Percentiles rank a stretch among this genome's conserved stretches.
These are phyloP conservation scores for Aurelia sp. DNA, from an alignment of 30 jellyfish, hydroid and myxozoan species.

Conservation along the genomic window DNA sequence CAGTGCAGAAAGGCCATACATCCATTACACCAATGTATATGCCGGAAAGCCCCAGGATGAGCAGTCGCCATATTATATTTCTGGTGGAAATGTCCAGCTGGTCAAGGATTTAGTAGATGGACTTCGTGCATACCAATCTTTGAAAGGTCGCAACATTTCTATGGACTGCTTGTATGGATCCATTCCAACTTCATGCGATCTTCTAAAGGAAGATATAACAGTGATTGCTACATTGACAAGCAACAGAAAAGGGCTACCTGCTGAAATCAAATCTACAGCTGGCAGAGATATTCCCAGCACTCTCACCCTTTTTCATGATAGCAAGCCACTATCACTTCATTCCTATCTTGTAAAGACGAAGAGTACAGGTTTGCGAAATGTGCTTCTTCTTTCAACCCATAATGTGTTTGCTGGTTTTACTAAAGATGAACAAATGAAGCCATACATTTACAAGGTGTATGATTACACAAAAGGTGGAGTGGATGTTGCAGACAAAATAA, in stretches of 20 bases:
- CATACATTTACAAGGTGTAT: not conserved
- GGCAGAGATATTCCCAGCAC: not conserved
- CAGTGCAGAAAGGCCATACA: slow-evolving; percentile 8
- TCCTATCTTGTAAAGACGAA: not conserved
- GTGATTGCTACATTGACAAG: not conserved
- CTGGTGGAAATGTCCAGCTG: slow-evolving; percentile 6
- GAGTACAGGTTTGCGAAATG: slow-evolving; percentile 13
- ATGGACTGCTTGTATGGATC: slow-evolving; percentile 18
- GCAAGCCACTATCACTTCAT: not conserved
- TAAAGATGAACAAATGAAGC: not conserved
- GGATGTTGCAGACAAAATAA: slow-evolving; percentile 1
- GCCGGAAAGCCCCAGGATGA: slow-evolving; percentile 4
- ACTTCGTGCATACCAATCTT: slow-evolving; percentile 10
- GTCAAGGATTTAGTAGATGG: not conserved
- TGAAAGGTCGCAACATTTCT: too few species aligned
- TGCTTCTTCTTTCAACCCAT: slow-evolving; percentile 6
- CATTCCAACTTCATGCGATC: not conserved
- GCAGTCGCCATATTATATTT: slow-evolving; percentile 1
- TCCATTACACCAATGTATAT: not conserved
- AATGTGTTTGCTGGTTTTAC: not conserved
- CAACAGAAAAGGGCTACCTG: slow-evolving; percentile 14
- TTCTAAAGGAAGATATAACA: not conserved
- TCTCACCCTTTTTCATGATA: not conserved
- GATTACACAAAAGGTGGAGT: slow-evolving; percentile 31
- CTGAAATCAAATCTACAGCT: slow-evolving; percentile 1